Evolutionary conservation across 2,797 vertebrate species (phyloP), one percentile per base, ranked within the genome.

Genomic region (Cichlasoma orientale): DNA sequence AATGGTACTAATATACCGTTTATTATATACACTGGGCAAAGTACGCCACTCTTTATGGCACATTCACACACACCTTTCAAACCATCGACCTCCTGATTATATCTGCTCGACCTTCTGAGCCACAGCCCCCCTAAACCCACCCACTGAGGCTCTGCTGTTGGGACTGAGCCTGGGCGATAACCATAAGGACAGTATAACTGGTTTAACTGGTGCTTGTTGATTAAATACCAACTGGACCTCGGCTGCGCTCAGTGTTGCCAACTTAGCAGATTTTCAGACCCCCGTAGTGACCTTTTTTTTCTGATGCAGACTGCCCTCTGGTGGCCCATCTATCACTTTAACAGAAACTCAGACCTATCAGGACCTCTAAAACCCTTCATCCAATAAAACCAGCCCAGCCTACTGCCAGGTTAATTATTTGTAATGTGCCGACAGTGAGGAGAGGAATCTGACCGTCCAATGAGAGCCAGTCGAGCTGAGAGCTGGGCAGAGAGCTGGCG

Each of bases 401-500:
- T 23, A 0, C 21, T 6, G 2, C 59, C 9, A 47, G 14, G 4
- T 41, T 11, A 41, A 41, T 63, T 41, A 19, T 12, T 44, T 27
- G 23, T 11, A 8, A 12, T 2, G 59, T 44, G 59, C 1, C 0
- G 5, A 27, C 21, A 0, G 18, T 10, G 16, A 50, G 19, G 41
- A 12, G 4, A 0, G 2, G 31, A 33, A 1, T 89, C 95, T 96
- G 38, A 97, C 97, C 97, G 2, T 98, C 97, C 90, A 97, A 80
- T 54, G 97, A 97, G 41, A 98, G 94, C 97, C 97, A 98, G 93
- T 97, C 97, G 3, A 97, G 94, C 88, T 97, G 97, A 0, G 96
- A 96, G 90, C 96, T 97, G 54, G 97, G 97, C 86, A 96, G 94
- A 0, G 96, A 95, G 83, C 95, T 92, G 89, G 96, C 95, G 71